These are phyloP conservation scores for Anthoscopus minutus DNA, from an alignment of 2,113 vertebrate species.

Conservation along the genomic window DNA sequence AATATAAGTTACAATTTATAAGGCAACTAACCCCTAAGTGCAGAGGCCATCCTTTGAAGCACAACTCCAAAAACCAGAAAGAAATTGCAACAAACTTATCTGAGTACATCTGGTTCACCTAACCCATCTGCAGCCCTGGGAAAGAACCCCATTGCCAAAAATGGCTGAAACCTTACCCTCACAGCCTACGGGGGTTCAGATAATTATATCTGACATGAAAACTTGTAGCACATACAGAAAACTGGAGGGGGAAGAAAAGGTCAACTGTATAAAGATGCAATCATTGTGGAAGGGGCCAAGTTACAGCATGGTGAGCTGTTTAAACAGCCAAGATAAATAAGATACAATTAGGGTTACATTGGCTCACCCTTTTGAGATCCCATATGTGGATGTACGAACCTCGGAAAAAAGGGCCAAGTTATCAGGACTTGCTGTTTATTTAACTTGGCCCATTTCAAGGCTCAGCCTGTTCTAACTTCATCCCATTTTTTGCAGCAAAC, in stretches of 20 bases:
- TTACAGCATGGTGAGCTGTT: constrained; percentile 48
- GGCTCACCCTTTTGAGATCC: constrained; percentile 50
- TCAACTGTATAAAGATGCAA: constrained; percentile 60
- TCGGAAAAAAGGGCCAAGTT: constrained; percentile 2
- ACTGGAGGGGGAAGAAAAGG: constrained; percentile 52
- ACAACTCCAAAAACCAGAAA: constrained; percentile 13
- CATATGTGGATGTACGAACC: constrained; percentile 29
- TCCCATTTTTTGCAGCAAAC: constrained; percentile 27
- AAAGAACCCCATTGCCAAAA: constrained; percentile 58
- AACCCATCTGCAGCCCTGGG: constrained; percentile 53
- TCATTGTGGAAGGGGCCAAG: constrained; percentile 40
- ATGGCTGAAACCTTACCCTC: constrained; percentile 60
- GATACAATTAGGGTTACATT: constrained; percentile 49
- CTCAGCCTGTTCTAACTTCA: constrained; percentile 29
- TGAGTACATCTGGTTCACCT: constrained; percentile 60
- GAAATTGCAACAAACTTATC: constrained; percentile 50
- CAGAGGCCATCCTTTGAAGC: constrained; percentile 48
- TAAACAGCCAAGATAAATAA: constrained; percentile 58
- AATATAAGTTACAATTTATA: background rate
- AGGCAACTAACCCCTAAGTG: background rate
- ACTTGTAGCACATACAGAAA: constrained; percentile 61
- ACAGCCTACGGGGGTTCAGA: constrained; percentile 59
- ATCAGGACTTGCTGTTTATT: constrained; percentile 47
- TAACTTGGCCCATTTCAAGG: constrained; percentile 45
- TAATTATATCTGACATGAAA: constrained; percentile 65